Evolutionary conservation across 2,797 vertebrate genomes (phyloP), one percentile per base, ranked within the genome.

Genomic region (Nannoperca obscura): DNA sequence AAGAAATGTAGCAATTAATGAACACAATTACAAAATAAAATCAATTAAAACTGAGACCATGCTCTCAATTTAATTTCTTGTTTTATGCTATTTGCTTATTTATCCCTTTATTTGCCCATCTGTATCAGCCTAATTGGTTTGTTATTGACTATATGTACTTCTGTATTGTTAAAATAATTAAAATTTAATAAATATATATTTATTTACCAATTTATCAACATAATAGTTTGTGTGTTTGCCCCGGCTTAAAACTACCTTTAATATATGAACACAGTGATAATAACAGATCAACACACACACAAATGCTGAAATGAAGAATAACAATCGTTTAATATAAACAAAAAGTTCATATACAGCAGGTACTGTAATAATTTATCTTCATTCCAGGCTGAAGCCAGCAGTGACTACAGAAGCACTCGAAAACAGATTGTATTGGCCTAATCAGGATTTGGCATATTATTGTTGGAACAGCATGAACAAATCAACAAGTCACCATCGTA

Each of bases 241-340:
- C 40, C 13, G 17, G 5, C 30, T 7, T 38, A 24, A 24, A 40
- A 38, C 11, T 3, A 12, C 5, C 13, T 47, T 34, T 19, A 24
- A 49, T 30, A 7, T 10, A 32, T 42, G 24, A n/a, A 32, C 17
- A 34, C 53, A n/a, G 22, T 52, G 17, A 68, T 14, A 5, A 14
- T 22, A n/a, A 20, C 14, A 3, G 32, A 44, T 44, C 8, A 61
- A 49, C 19, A 67, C 20, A 27, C 11, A 63, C 17, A 72, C 24
- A 81, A 15, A 75, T 1, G 11, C 9, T 46, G 70, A 68, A 59
- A 69, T 71, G 52, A 69, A 71, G 73, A 80, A 73, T 76, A 80
- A 80, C 74, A 87, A 85, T 65, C 57, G 74, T 94, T 94, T 93
- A 92, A 91, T 94, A 91, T 89, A 90, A 95, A 94, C 86, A 83